These are phyloP conservation scores for Archips xylosteana DNA, from an alignment of 2,888 invertebrate genomes.

Conservation along the genomic window DNA sequence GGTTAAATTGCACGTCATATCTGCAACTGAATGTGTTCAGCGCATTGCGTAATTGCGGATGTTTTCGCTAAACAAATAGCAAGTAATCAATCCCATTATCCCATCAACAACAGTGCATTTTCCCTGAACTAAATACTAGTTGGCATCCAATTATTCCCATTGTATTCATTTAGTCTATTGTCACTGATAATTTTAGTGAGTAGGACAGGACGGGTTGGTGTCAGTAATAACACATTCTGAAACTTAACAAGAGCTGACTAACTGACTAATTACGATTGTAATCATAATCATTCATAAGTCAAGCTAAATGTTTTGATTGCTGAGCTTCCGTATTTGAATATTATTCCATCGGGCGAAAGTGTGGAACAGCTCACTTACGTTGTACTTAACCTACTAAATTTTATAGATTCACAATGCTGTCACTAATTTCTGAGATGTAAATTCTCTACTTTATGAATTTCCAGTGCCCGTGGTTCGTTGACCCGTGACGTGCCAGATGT, in stretches of 20 bases:
- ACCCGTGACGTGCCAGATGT: conserved; percentile 65
- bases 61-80: conserved; percentile 66
- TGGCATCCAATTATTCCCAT: conserved; percentile 13
- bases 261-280: not conserved
- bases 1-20: conserved; percentile 66
- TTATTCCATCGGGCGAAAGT: not conserved
- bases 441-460: conserved; percentile 57
- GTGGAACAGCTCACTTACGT: not conserved
- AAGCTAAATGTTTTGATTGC: too few species aligned
- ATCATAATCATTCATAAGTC: too few species aligned
- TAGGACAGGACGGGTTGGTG: not conserved
- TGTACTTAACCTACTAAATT: conserved; percentile 10
- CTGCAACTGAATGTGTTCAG: conserved; percentile 67
- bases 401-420: conserved; percentile 48
- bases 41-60: conserved; percentile 61
- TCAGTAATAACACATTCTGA: not conserved
- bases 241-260: not conserved
- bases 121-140: conserved; percentile 34
- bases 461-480: conserved; percentile 54
- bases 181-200: not conserved
- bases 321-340: too few species aligned
- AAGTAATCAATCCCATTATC: conserved; percentile 71
- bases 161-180: conserved; percentile 28
- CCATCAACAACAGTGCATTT: conserved; percentile 55
- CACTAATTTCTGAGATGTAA: conserved; percentile 54